Percentiles rank a stretch among this genome's conserved stretches.
phyloP scores from a whole-genome alignment of 2,797 vertebrate genomes.

The Scleropages formosus region DNA sequence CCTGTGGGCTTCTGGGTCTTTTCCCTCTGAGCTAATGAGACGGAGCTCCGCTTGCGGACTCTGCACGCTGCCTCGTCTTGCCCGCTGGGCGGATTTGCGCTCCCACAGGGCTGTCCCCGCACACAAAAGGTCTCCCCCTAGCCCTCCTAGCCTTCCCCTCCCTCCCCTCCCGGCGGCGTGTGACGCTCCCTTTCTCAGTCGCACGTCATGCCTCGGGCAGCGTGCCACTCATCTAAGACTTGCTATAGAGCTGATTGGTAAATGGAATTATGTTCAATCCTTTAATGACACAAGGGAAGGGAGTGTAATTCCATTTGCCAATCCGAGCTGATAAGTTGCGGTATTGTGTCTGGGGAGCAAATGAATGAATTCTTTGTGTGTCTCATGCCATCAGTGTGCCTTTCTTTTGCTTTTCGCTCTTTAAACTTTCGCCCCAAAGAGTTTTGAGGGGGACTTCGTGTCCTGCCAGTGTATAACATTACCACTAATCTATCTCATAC shows the following conservation, averaged over 20 bases:
- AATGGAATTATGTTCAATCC: constrained; percentile 31
- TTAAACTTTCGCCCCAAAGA: constrained; percentile 27
- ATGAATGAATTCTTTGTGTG: constrained; percentile 33
- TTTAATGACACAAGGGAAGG: constrained; percentile 26
- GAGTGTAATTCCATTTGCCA: constrained; percentile 10
- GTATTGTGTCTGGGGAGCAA: constrained; percentile 29
- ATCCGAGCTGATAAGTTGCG: constrained; percentile 25
- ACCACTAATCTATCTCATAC: constrained; percentile 30
- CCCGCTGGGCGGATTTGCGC: constrained; percentile 5
- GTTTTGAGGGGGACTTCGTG: constrained; percentile 2
- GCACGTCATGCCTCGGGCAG: constrained; percentile 8
- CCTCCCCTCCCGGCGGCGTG: too few relatives aligned
- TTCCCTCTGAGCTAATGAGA: neutral
- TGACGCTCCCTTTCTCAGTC: constrained; percentile 5
- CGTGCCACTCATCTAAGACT: constrained; percentile 10
- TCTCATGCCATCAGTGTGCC: constrained; percentile 17
- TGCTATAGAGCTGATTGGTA: constrained; percentile 26
- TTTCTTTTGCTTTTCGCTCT: constrained; percentile 25
- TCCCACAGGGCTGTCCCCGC: neutral
- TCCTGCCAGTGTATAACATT: constrained; percentile 33
- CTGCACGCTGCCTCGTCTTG: constrained; percentile 13
- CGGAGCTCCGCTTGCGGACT: neutral
- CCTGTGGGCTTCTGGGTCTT: neutral
- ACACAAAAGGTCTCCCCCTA: neutral
- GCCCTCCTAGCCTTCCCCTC: too few relatives aligned